Evolutionary conservation across 1,140 invertebrate species (phyloP).

Genomic region (Aplysia californica): DNA sequence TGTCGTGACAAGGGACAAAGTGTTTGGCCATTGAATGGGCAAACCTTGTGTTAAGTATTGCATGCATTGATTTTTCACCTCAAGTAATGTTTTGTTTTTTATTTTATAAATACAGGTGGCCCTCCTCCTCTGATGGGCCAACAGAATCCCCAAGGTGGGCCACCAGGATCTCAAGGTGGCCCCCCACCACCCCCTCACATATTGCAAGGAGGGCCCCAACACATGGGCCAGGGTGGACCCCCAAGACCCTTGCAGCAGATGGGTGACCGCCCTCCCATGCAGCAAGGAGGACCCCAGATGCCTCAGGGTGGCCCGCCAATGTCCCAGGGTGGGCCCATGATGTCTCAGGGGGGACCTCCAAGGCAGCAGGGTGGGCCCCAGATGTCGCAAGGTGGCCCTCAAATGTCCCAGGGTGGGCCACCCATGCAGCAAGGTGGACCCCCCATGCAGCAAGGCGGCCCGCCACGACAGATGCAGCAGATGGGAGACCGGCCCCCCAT

Average conservation of each 20-base stretch:
- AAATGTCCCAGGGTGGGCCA: neutral
- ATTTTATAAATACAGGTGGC: no score
- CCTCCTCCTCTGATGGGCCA: slow-evolving; percentile 4
- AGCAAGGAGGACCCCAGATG: slow-evolving; percentile 15
- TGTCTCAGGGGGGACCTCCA: slow-evolving; percentile 14
- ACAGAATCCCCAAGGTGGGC: neutral
- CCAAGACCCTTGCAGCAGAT: slow-evolving; percentile 7
- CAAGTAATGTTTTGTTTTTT: neutral
- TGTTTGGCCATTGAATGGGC: neutral
- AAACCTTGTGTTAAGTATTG: neutral
- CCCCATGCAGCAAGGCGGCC: slow-evolving; percentile 17
- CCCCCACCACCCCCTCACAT: slow-evolving; percentile 26
- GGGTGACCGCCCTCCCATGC: no score
- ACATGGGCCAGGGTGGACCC: neutral
- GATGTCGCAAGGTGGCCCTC: neutral
- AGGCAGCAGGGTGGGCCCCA: slow-evolving; percentile 5
- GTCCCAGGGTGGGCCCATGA: slow-evolving; percentile 10
- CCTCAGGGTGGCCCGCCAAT: neutral
- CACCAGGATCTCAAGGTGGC: slow-evolving; percentile 13
- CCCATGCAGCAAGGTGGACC: slow-evolving; percentile 19
- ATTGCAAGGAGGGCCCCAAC: slow-evolving; percentile 16
- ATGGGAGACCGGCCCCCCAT: neutral
- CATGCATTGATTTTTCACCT: neutral
- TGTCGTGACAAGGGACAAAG: neutral
- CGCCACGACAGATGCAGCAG: slow-evolving; percentile 15